Evolutionary conservation across 2,797 vertebrate species (phyloP).

Genomic region (Liparis tanakae): DNA sequence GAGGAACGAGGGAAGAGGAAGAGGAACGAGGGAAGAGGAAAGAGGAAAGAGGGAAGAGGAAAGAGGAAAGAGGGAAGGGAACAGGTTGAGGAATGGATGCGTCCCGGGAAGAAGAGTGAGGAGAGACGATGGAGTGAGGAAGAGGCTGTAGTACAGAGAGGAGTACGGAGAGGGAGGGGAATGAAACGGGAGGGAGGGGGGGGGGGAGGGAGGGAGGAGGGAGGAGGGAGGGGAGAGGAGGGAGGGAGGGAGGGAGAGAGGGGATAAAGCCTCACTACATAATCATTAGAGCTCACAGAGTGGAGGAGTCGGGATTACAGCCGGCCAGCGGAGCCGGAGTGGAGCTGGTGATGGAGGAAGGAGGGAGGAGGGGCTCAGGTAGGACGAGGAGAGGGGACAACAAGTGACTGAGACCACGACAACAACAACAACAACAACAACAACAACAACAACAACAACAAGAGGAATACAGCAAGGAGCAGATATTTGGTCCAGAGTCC

Average conservation of each 20-base stretch:
- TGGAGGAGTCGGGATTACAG: conserved; percentile 83
- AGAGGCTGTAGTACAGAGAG: conserved; percentile 45
- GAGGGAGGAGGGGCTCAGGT: conserved; percentile 63
- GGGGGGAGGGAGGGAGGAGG: conserved; percentile 17
- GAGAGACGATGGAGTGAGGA: conserved; percentile 22
- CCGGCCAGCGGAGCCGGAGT: conserved; percentile 63
- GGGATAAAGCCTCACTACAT: conserved; percentile 86
- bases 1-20: not conserved
- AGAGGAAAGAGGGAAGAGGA: not conserved
- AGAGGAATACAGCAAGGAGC: conserved; percentile 18
- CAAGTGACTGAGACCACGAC: conserved; percentile 44
- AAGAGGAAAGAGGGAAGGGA: not conserved
- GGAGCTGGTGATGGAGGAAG: conserved; percentile 48
- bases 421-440: not conserved
- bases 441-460: not conserved
- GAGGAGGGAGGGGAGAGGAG: conserved; percentile 36
- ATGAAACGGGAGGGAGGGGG: conserved; percentile 53
- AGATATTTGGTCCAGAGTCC: conserved; percentile 38
- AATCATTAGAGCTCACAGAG: conserved; percentile 85
- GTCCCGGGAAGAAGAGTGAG: conserved; percentile 14
- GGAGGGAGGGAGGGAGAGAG: conserved; percentile 27
- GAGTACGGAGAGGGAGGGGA: conserved; percentile 65
- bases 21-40: not conserved
- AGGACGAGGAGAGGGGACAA: conserved; percentile 37
- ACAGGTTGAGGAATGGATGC: conserved; percentile 16